Evolutionary conservation across 2,113 vertebrate genomes (phyloP).

Genomic region (Phalacrocorax brasilianus): DNA sequence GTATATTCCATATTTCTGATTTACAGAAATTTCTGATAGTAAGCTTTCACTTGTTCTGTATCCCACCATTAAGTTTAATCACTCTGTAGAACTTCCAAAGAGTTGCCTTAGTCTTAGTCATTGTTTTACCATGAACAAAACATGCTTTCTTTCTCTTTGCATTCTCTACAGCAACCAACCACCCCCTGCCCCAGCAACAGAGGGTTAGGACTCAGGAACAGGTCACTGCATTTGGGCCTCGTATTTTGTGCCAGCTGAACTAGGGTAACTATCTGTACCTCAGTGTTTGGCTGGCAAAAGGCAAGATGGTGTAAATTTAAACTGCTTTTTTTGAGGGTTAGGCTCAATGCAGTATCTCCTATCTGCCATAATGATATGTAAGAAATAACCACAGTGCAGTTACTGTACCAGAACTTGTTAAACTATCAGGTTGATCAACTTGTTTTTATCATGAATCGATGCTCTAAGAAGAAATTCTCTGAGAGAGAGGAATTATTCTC

Average conservation of each 20-base stretch:
- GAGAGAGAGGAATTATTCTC: neutral
- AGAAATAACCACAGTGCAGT: neutral
- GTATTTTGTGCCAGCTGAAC: neutral
- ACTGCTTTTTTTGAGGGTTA: neutral
- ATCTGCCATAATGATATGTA: neutral
- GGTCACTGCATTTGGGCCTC: neutral
- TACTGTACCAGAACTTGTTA: neutral
- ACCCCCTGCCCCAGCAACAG: neutral
- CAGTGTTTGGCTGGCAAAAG: neutral
- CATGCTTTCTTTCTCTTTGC: neutral
- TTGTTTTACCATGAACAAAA: neutral
- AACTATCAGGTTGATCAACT: neutral
- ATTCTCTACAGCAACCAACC: neutral
- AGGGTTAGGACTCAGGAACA: neutral
- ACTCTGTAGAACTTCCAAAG: neutral
- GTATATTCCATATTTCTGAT: neutral
- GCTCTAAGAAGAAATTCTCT: neutral
- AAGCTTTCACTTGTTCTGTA: neutral
- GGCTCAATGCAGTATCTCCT: neutral
- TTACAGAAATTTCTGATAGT: neutral
- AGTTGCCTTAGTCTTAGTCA: neutral
- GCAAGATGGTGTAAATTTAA: neutral
- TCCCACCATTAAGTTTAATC: neutral
- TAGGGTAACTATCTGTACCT: neutral
- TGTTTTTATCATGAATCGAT: neutral